Conservation (phyloP, 1,140 invertebrate genomes). For the Monochamus saltuarius region DNA sequence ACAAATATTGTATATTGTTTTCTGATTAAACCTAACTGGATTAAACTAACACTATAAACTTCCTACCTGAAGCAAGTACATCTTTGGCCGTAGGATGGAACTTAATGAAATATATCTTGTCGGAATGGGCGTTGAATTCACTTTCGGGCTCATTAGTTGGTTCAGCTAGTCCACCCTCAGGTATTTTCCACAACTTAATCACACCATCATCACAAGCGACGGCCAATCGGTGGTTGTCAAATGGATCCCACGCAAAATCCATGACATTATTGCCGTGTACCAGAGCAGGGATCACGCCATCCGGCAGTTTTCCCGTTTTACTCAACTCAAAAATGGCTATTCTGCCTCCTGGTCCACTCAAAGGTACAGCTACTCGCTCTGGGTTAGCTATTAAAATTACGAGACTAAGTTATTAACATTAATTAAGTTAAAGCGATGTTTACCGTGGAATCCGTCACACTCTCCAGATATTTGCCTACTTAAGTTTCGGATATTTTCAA, state of each 20-base stretch:
- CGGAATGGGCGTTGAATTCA: conserved; percentile 71
- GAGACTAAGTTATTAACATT: not conserved
- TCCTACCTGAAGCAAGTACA: conserved; percentile 71
- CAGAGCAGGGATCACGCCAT: conserved; percentile 81
- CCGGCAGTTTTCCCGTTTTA: conserved; percentile 74
- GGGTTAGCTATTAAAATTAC: conserved; percentile 66
- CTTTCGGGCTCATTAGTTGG: conserved; percentile 65
- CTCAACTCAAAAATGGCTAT: conserved; percentile 84
- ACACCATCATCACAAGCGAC: conserved; percentile 91
- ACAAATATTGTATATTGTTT: not conserved
- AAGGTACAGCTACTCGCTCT: conserved; percentile 80
- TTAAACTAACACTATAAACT: no score
- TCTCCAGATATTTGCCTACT: conserved; percentile 90
- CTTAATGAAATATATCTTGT: conserved; percentile 89
- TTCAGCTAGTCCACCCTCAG: conserved; percentile 53
- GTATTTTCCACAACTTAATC: conserved; percentile 79
- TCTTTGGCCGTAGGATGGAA: conserved; percentile 88
- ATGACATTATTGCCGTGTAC: conserved; percentile 85
- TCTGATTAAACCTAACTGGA: no score
- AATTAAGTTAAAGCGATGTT: conserved; percentile 25
- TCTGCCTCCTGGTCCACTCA: conserved; percentile 86
- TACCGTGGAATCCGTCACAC: conserved; percentile 89
- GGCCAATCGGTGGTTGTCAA: conserved; percentile 74
- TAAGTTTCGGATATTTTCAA: conserved; percentile 89
- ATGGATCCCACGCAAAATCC: conserved; percentile 94